Evolutionary conservation across 2,113 vertebrate species (phyloP), one percentile per base, ranked within the genome.

Genomic region (Xenopus tropicalis): DNA sequence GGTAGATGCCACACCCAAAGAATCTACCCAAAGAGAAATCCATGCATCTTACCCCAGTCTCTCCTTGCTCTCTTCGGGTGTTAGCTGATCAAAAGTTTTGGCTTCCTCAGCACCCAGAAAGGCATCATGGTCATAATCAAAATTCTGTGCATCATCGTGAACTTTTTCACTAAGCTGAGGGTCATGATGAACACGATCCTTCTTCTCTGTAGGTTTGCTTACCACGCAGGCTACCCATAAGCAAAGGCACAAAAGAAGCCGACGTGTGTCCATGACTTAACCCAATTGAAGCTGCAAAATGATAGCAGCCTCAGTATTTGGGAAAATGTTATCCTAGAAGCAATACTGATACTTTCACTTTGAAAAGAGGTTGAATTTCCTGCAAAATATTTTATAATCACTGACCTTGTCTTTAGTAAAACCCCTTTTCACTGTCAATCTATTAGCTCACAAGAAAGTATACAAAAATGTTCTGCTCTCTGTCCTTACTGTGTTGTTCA

Each of bases 61-160:
- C 43, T 98, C 90, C 66, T 93, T 93, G 91, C 96, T 98, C 83
- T 98, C 96, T 80, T 97, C 93, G 0, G 93, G 91, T 0, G 92
- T 84, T n/a, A 98, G 92, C 70, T 94, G 90, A 3, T 97, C 94
- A 17, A 98, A 98, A 14, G 88, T 89, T 71, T 94, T 93, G 56
- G 95, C 94, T 61, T 95, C 91, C 0, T 95, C 93, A 0, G 91
- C 86, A 0, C 95, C 96, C 63, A 98, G 85, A 74, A 96, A 97
- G 9, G 95, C 96, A 29, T 99, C 97, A 0, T 99, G 97, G 86
- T 98, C 94, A n/a, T 98, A 99, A 77, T 99, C 96, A 58, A 97
- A 98, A 82, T 80, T 94, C 73, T 98, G 82, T 0, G 83, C 79
- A 5, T 98, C 97, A 1, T 98, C 88, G 1, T 99, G 97, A 22